These are phyloP conservation scores for Syngnathus floridae DNA, from an alignment of 2,113 vertebrate species.

Conservation along the genomic window DNA sequence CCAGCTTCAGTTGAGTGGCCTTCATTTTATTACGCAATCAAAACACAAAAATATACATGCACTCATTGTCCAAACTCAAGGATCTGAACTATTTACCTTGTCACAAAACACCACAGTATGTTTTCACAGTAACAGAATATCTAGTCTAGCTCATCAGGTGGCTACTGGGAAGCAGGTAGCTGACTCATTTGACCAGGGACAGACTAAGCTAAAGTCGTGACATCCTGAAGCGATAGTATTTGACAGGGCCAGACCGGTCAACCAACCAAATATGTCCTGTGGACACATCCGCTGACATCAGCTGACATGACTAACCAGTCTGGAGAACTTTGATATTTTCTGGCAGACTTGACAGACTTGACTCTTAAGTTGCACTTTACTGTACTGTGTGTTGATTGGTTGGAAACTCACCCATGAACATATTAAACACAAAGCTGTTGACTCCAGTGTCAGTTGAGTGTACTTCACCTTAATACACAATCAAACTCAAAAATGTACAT, in stretches of 20 bases:
- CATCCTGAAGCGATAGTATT: constrained; percentile 76
- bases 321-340: background rate
- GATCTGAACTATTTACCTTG: background rate
- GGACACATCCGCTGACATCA: background rate
- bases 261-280: constrained; percentile 55
- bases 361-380: background rate
- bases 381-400: background rate
- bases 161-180: constrained; percentile 82
- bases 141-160: constrained; percentile 55
- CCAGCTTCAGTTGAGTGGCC: background rate
- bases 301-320: background rate
- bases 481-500: background rate
- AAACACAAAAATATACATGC: background rate
- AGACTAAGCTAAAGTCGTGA: constrained; percentile 78
- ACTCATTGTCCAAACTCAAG: background rate
- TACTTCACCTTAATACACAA: background rate
- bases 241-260: constrained; percentile 75
- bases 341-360: background rate
- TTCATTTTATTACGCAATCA: background rate
- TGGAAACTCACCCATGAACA: background rate
- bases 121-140: background rate
- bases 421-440: background rate
- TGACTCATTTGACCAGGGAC: constrained; percentile 74
- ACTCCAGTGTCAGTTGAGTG: background rate
- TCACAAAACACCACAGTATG: background rate